These are phyloP conservation scores for Eupeodes latifasciatus DNA, from an alignment of 2,888 invertebrate species.

Conservation along the genomic window DNA sequence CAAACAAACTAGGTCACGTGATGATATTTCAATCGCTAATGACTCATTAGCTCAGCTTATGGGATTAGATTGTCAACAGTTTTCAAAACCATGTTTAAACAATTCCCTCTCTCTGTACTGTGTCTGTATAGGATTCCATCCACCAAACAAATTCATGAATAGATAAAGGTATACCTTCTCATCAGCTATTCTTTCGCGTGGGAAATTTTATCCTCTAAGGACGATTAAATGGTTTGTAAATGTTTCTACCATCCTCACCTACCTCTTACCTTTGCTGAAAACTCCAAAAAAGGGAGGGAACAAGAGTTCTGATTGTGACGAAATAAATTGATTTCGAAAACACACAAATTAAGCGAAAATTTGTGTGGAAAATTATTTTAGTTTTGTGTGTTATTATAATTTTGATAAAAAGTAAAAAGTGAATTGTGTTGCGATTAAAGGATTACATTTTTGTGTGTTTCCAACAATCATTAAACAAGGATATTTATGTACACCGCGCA, in stretches of 20 bases:
- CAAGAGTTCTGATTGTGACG: background rate
- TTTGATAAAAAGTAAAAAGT: background rate
- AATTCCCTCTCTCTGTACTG: background rate
- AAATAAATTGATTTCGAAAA: slow-evolving; percentile 56
- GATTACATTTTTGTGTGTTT: slow-evolving; percentile 23
- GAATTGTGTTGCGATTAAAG: slow-evolving; percentile 44
- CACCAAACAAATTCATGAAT: background rate
- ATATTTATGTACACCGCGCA: too few species aligned
- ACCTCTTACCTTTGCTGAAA: background rate
- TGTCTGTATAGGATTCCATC: too few species aligned
- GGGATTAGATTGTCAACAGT: slow-evolving; percentile 70
- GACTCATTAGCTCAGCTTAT: slow-evolving; percentile 58
- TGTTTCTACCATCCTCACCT: background rate
- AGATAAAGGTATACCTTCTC: background rate
- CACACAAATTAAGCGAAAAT: slow-evolving; percentile 44
- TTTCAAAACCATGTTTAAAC: slow-evolving; percentile 42
- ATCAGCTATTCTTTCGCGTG: background rate
- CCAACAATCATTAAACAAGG: background rate
- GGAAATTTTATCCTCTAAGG: slow-evolving; percentile 11
- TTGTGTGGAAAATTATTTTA: slow-evolving; percentile 36
- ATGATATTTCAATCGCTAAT: slow-evolving; percentile 69
- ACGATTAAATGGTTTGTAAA: slow-evolving; percentile 45
- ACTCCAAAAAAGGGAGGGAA: background rate
- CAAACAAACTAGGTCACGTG: slow-evolving; percentile 52
- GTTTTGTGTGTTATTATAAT: background rate